These are phyloP conservation scores for Crenuchus spilurus DNA, from an alignment of 2,797 vertebrate species.

Conservation along the genomic window DNA sequence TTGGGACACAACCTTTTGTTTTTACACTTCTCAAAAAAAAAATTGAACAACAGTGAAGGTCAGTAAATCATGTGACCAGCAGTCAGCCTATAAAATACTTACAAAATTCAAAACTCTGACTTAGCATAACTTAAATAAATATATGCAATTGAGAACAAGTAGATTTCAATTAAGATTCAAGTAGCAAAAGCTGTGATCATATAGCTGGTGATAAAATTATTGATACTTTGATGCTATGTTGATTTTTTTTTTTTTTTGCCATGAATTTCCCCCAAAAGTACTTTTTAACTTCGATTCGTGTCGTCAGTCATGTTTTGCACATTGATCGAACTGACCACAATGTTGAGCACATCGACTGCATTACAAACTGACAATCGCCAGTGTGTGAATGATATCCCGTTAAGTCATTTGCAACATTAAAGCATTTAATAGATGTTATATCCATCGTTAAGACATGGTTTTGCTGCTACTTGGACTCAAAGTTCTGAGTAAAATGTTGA, in stretches of 20 bases:
- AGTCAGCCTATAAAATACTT: not conserved
- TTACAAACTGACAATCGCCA: constrained; percentile 71
- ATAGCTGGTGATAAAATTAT: not conserved
- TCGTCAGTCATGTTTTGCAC: constrained; percentile 2
- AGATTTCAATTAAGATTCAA: not conserved
- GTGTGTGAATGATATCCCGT: not conserved
- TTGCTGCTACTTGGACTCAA: constrained; percentile 72
- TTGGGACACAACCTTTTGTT: too few relatives aligned
- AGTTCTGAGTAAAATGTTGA: constrained; percentile 67
- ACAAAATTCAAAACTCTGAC: not conserved
- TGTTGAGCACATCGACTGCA: constrained; percentile 13
- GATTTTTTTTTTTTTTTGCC: not conserved
- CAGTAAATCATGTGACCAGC: not conserved
- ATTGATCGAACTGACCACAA: constrained; percentile 8
- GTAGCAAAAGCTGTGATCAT: not conserved
- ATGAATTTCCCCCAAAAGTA: not conserved
- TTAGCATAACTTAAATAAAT: not conserved
- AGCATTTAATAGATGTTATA: not conserved
- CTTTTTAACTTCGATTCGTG: not conserved
- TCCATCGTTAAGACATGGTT: constrained; percentile 47
- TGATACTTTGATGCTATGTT: not conserved
- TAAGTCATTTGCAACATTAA: constrained; percentile 7
- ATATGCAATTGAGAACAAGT: constrained; percentile 1
- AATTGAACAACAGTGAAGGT: not conserved
- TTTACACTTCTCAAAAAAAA: not conserved